A percentile compares a stretch with the other conserved stretches of the same genome.
Conservation (phyloP, 2,888 invertebrate genomes). For the Hypena proboscidalis region DNA sequence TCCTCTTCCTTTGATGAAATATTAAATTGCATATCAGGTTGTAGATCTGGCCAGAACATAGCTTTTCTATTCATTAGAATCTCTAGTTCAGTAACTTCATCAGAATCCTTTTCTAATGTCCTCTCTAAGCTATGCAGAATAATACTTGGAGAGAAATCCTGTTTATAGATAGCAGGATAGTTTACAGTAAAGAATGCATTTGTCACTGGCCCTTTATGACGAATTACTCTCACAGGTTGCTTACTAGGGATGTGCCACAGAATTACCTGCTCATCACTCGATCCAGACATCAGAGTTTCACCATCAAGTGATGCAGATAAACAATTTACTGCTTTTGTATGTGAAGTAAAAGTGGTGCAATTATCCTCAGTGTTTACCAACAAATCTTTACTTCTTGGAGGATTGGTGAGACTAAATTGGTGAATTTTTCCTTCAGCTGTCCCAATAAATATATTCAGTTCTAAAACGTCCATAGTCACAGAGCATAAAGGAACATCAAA, state of each 20-base stretch:
- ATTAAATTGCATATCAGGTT: slow-evolving; percentile 38
- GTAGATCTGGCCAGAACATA: slow-evolving; percentile 69
- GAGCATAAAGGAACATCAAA: slow-evolving; percentile 89
- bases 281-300: slow-evolving; percentile 90
- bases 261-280: slow-evolving; percentile 89
- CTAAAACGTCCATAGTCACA: slow-evolving; percentile 88
- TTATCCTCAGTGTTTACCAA: slow-evolving; percentile 85
- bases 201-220: slow-evolving; percentile 90
- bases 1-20: slow-evolving; percentile 51
- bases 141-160: slow-evolving; percentile 84
- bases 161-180: slow-evolving; percentile 85
- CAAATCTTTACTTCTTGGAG: slow-evolving; percentile 88
- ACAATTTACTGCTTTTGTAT: slow-evolving; percentile 88
- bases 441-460: slow-evolving; percentile 91
- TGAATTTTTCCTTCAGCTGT: slow-evolving; percentile 89
- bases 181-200: slow-evolving; percentile 88
- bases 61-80: slow-evolving; percentile 66
- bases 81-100: slow-evolving; percentile 75
- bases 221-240: slow-evolving; percentile 89
- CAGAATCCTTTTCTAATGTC: slow-evolving; percentile 82
- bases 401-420: slow-evolving; percentile 87
- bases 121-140: slow-evolving; percentile 87
- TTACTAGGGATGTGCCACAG: slow-evolving; percentile 93
- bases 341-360: slow-evolving; percentile 86
- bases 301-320: slow-evolving; percentile 90